A percentile compares a stretch with the other conserved stretches of the same genome.
phyloP scores from a whole-genome alignment of 2,113 vertebrate species.

The Brevimyrus niger region DNA sequence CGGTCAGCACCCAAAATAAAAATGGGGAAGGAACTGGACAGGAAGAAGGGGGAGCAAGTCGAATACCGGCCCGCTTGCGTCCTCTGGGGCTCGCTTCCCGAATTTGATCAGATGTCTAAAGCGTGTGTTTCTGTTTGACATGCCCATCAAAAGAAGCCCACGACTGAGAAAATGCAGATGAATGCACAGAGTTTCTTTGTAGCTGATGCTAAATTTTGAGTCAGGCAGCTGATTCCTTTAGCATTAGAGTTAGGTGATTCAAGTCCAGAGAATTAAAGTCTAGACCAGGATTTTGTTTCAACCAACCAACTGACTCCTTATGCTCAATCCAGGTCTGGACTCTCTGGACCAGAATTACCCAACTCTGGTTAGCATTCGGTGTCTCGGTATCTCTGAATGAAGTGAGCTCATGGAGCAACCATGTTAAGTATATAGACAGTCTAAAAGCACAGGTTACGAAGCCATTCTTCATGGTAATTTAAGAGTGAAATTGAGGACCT shows the following conservation, averaged over 20 bases:
- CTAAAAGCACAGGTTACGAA: background rate
- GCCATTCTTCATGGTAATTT: background rate
- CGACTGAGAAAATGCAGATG: background rate
- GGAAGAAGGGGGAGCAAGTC: conserved; percentile 20
- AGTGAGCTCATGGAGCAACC: background rate
- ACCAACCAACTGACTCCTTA: too few relatives aligned
- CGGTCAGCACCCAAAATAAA: conserved; percentile 16
- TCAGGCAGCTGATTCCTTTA: background rate
- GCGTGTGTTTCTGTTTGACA: background rate
- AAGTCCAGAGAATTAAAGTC: too few relatives aligned
- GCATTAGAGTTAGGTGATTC: background rate
- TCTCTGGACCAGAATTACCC: too few relatives aligned
- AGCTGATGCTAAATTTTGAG: background rate
- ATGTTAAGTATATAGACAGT: background rate
- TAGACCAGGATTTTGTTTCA: too few relatives aligned
- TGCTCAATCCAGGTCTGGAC: too few relatives aligned
- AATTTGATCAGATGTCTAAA: background rate
- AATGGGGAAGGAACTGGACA: conserved; percentile 27
- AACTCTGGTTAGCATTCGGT: background rate
- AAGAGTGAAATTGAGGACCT: background rate
- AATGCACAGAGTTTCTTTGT: background rate
- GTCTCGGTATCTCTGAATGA: background rate
- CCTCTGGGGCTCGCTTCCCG: conserved; percentile 12
- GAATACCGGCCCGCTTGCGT: conserved; percentile 17
- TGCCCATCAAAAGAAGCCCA: background rate